Base-by-base conservation (phyloP, 2,888 invertebrate genomes). In the Lomographa bimaculata region DNA sequence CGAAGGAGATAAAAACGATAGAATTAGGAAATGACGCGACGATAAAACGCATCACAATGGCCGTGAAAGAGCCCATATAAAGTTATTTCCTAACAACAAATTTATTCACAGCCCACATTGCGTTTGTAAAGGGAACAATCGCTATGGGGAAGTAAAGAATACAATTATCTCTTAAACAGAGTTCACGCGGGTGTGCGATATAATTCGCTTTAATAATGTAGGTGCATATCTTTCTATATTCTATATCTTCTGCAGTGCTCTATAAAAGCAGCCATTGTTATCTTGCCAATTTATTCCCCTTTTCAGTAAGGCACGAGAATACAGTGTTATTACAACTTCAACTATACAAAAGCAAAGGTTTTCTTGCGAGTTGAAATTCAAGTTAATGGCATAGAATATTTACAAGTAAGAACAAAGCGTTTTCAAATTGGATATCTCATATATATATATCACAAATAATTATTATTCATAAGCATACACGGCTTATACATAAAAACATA, bases 161-260 rank as follows among this genome's bases (percentile, higher is more conserved):
- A 46, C 40, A 46, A 48, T 48, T 43, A 51, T 48, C 40, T 51
- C 36, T 24, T 7, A 20, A 47, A 40, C 28, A 44, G 38, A 38
- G 40, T 46, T 49, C 43, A 36, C 40, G 41, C 46, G 24, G 29
- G 35, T 30, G 40, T 38, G 48, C 44, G 49, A 46, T 39, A 41
- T 35, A 23, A 5, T 10, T 28, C 25, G 25, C 30, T 25, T 5
- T 12, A 25, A 12, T 27, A 20, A 14, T 14, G 14, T 14, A 14
- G 14, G 14, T 14, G n/a, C n/a, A n/a, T n/a, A n/a, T n/a, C n/a
- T n/a, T n/a, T n/a, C n/a, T n/a, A n/a, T n/a, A n/a, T n/a, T n/a
- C n/a, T n/a, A n/a, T 1, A 1, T 9, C 7, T 2, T 11, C 6
- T 36, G 34, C 27, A 33, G 32, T 40, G 37, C 43, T 36, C 28